These are phyloP conservation scores for Porites lobata DNA, from an alignment of 92 coral and sea anemone species.

Conservation along the genomic window DNA sequence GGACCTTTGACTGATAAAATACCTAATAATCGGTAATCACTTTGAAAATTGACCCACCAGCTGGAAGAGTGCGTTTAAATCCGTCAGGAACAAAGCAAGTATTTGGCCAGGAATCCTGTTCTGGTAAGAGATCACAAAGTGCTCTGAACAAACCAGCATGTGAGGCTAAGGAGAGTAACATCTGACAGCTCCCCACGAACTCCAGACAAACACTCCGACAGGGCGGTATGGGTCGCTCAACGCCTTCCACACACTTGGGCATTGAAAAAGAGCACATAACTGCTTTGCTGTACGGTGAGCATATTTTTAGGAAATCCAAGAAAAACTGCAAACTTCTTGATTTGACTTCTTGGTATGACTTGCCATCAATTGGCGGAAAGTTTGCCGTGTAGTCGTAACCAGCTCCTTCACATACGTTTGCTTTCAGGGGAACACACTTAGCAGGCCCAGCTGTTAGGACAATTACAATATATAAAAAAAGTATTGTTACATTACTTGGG, in stretches of 20 bases:
- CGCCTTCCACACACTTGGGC: constrained; percentile 65
- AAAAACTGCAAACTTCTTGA: constrained; percentile 48
- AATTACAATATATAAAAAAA: background rate
- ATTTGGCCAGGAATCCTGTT: constrained; percentile 26
- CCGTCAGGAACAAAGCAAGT: constrained; percentile 63
- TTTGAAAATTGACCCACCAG: constrained; percentile 26
- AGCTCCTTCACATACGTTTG: constrained; percentile 45
- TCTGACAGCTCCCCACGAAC: constrained; percentile 56
- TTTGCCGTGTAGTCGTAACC: constrained; percentile 69
- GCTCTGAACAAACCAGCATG: constrained; percentile 68
- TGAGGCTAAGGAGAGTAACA: constrained; percentile 15
- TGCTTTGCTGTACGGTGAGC: constrained; percentile 51
- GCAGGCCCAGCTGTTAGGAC: constrained; percentile 15
- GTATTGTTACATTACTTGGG: background rate
- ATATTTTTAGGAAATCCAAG: constrained; percentile 22
- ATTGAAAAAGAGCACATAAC: constrained; percentile 57
- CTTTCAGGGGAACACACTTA: constrained; percentile 55
- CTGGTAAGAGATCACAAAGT: constrained; percentile 65
- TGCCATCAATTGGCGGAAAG: constrained; percentile 63
- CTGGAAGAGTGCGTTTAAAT: constrained; percentile 35
- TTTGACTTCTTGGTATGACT: constrained; percentile 58
- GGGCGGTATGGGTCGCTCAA: constrained; percentile 54
- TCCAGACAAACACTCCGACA: constrained; percentile 75
- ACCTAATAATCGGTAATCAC: background rate
- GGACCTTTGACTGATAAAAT: background rate